Conservation (phyloP, 2,888 invertebrate species). For the Caenorhabditis sp. region DNA sequence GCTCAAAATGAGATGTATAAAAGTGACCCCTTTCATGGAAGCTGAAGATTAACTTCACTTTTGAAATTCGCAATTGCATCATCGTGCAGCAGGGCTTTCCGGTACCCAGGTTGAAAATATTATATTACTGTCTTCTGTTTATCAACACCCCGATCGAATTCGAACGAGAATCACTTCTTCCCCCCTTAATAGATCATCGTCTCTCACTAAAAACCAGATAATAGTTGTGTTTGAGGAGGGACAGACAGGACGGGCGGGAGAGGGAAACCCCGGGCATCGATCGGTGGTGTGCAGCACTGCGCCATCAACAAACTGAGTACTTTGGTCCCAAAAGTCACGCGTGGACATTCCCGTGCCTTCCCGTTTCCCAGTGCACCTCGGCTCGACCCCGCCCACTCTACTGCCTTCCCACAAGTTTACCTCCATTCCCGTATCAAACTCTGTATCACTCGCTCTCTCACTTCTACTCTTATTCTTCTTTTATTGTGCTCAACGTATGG, state of each 20-base stretch:
- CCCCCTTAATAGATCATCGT: neutral
- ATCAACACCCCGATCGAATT: neutral
- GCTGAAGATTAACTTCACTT: neutral
- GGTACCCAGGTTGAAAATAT: no score
- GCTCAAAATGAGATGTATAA: neutral
- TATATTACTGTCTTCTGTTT: no score
- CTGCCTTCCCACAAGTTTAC: neutral
- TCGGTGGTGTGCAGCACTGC: constrained; percentile 17
- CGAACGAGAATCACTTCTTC: neutral
- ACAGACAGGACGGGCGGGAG: constrained; percentile 11
- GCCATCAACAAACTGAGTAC: constrained; percentile 19
- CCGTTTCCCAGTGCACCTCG: constrained; percentile 1
- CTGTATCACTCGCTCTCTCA: neutral
- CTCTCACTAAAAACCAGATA: constrained; percentile 29
- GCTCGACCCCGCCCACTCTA: constrained; percentile 7
- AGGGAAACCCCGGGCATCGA: constrained; percentile 2
- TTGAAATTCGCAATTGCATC: neutral
- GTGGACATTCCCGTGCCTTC: constrained; percentile 34
- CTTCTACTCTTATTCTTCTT: constrained; percentile 4
- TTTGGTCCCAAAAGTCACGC: constrained; percentile 31
- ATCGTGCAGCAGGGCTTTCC: no score
- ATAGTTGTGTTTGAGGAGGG: constrained; percentile 29
- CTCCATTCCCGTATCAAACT: constrained; percentile 7
- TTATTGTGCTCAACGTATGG: neutral
- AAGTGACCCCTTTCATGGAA: neutral